These are phyloP conservation scores for Sinopyrophorus schimmeli DNA, from an alignment of 2,888 invertebrate genomes.

Conservation along the genomic window DNA sequence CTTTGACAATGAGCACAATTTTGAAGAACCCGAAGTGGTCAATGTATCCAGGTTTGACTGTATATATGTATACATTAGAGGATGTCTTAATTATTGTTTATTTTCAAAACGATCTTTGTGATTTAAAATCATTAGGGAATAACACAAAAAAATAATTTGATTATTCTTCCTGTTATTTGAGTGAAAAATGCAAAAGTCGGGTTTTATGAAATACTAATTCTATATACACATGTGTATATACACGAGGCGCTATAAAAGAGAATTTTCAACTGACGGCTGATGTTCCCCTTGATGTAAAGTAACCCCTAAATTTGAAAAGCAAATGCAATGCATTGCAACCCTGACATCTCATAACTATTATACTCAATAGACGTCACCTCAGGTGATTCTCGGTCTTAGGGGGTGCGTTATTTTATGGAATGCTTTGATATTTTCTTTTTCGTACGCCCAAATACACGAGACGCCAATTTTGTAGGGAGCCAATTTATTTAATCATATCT, in stretches of 20 bases:
- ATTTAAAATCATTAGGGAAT: too few relatives aligned
- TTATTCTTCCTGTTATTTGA: too few relatives aligned
- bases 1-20: too few relatives aligned
- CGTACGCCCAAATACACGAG: background rate
- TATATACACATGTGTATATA: conserved; percentile 14
- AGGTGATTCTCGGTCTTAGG: conserved; percentile 27
- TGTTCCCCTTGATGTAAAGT: conserved; percentile 26
- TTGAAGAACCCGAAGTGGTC: too few relatives aligned
- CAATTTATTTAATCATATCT: conserved; percentile 1
- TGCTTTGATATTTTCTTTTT: conserved; percentile 6
- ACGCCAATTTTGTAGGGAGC: background rate
- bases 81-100: too few relatives aligned
- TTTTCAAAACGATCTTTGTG: too few relatives aligned
- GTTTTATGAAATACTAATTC: conserved; percentile 17
- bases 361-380: conserved; percentile 31
- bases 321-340: conserved; percentile 29
- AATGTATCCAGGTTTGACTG: too few relatives aligned
- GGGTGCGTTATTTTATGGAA: conserved; percentile 18
- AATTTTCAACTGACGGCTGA: conserved; percentile 20
- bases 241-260: conserved; percentile 17
- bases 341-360: conserved; percentile 34
- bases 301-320: conserved; percentile 31
- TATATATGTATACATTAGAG: too few relatives aligned
- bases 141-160: too few relatives aligned
- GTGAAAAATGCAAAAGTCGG: conserved; percentile 10